Conservation (phyloP, 2,888 invertebrate species). For the Sympetrum striolatum region DNA sequence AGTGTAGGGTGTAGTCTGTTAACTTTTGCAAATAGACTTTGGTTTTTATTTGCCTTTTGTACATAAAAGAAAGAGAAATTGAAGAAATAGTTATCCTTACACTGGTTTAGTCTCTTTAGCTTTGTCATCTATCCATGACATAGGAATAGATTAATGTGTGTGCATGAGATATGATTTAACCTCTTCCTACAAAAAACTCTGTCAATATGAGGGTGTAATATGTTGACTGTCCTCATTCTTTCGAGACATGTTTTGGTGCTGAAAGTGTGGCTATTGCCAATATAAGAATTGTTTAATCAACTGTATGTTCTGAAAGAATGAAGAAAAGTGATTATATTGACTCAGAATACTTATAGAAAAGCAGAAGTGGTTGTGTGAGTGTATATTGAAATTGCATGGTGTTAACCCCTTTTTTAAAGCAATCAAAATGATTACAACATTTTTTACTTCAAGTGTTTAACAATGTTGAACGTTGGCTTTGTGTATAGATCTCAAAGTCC, state of each 20-base stretch:
- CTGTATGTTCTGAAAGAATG: constrained; percentile 29
- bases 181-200: constrained; percentile 22
- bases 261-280: constrained; percentile 17
- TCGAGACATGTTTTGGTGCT: constrained; percentile 35
- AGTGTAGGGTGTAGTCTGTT: background rate
- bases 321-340: constrained; percentile 35
- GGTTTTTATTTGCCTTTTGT: constrained; percentile 40
- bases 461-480: constrained; percentile 35
- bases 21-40: background rate
- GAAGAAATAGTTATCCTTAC: background rate
- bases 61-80: constrained; percentile 22
- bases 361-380: constrained; percentile 27
- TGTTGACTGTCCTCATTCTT: background rate
- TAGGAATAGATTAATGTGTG: constrained; percentile 22
- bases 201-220: background rate
- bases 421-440: constrained; percentile 17
- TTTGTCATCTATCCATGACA: constrained; percentile 22
- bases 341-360: background rate
- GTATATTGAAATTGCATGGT: constrained; percentile 19
- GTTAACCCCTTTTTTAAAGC: constrained; percentile 27
- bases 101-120: constrained; percentile 19
- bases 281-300: constrained; percentile 30
- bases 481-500: constrained; percentile 31
- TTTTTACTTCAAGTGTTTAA: constrained; percentile 41
- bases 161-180: constrained; percentile 12